These are phyloP conservation scores for Rattus rattus DNA, from an alignment of 2,113 vertebrate genomes.

Conservation along the genomic window DNA sequence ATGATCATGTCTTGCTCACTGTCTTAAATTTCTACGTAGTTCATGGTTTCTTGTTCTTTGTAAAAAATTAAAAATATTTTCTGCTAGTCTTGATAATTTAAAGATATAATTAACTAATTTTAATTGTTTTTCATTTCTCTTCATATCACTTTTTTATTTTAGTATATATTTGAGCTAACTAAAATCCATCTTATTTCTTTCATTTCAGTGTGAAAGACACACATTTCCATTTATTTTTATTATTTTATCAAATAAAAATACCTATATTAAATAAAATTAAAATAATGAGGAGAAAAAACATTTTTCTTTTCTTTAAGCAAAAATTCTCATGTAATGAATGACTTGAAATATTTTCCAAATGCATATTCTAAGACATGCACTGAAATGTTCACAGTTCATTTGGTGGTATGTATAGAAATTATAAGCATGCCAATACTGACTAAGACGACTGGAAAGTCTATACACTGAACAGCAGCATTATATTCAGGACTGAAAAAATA, in stretches of 20 bases:
- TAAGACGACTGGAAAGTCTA: background rate
- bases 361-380: background rate
- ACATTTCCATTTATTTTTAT: background rate
- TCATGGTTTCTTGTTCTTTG: background rate
- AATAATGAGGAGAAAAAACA: no score
- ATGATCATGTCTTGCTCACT: background rate
- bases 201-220: background rate
- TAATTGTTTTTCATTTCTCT: background rate
- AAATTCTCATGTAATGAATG: background rate
- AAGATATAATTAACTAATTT: background rate
- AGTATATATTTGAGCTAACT: background rate
- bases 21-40: background rate
- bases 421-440: background rate
- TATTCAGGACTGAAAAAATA: background rate
- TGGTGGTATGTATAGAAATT: background rate
- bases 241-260: background rate
- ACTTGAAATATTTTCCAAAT: fast-evolving
- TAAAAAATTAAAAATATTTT: background rate
- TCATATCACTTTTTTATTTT: background rate
- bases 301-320: background rate
- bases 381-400: background rate
- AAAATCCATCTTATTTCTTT: background rate
- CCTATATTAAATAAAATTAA: background rate
- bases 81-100: background rate
- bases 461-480: background rate